These are phyloP conservation scores for Noctua janthina DNA, from an alignment of 2,888 invertebrate species.

Conservation along the genomic window DNA sequence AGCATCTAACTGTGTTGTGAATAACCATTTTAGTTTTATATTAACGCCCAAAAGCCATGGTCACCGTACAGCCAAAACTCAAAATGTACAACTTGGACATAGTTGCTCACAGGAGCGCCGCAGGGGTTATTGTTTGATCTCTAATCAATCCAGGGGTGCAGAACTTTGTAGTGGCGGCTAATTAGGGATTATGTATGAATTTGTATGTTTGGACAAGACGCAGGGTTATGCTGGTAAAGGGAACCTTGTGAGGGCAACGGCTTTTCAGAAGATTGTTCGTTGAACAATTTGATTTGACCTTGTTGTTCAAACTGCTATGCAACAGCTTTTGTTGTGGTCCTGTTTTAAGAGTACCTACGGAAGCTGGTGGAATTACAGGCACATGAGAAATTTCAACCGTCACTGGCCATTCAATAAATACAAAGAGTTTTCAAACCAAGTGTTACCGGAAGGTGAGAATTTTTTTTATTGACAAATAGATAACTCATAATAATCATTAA, in stretches of 20 bases:
- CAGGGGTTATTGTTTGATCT: conserved; percentile 70
- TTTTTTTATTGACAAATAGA: no score
- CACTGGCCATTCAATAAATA: no score
- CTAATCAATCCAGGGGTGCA: conserved; percentile 66
- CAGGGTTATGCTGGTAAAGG: conserved; percentile 18
- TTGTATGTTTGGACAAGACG: conserved; percentile 42
- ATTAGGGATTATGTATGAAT: conserved; percentile 65
- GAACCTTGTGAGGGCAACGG: not conserved
- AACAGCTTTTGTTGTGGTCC: not conserved
- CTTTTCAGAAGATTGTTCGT: not conserved
- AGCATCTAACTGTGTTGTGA: no score
- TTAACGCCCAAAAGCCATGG: conserved; percentile 22
- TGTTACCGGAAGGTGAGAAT: no score
- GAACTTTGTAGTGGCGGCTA: conserved; percentile 57
- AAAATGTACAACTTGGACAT: conserved; percentile 70
- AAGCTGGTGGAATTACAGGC: not conserved
- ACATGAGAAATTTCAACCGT: not conserved
- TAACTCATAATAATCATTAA: no score
- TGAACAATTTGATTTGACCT: not conserved
- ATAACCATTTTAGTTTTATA: no score
- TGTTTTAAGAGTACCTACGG: no score
- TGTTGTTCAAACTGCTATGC: not conserved
- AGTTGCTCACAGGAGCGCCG: conserved; percentile 62
- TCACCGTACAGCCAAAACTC: conserved; percentile 44
- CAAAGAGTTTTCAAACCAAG: no score